Percentiles rank a stretch among this genome's conserved stretches.
Evolutionary conservation across 2,888 invertebrate genomes (phyloP).

Genomic region (Tridacna gigas): DNA sequence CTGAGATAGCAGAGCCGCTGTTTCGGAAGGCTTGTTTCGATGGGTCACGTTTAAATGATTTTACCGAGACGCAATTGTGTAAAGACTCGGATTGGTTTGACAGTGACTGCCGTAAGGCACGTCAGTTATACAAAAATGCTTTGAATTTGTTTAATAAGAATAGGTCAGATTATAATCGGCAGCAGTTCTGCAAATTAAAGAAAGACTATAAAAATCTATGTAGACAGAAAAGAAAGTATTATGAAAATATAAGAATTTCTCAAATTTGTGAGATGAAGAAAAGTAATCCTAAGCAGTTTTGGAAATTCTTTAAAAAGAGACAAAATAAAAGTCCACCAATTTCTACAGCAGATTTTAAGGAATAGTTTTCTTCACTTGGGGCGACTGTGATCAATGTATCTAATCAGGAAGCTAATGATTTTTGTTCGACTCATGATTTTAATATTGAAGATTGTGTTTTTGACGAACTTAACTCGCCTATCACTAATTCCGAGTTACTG

Average conservation of each 20-base stretch:
- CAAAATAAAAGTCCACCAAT: background rate
- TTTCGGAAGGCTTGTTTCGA: background rate
- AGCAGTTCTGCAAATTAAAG: background rate
- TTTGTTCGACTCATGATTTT: constrained; percentile 11
- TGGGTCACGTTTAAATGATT: background rate
- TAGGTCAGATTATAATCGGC: background rate
- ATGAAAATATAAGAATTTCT: background rate
- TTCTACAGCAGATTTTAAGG: background rate
- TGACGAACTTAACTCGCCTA: constrained; percentile 15
- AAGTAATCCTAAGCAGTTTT: constrained; percentile 8
- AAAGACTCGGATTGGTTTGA: constrained; percentile 18
- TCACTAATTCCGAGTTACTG: background rate
- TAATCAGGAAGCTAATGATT: constrained; percentile 14
- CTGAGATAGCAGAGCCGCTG: constrained; percentile 3
- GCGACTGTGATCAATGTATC: background rate
- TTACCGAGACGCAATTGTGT: background rate
- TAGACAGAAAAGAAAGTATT: constrained; percentile 6
- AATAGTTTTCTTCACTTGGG: constrained; percentile 2
- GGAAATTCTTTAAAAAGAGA: constrained; percentile 21
- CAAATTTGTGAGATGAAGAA: constrained; percentile 17
- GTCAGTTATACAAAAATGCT: background rate
- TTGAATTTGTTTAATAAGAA: background rate
- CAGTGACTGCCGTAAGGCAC: constrained; percentile 16
- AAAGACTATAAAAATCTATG: constrained; percentile 14
- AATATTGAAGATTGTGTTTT: background rate